Evolutionary conservation across 2,113 vertebrate species (phyloP), one percentile per base, ranked within the genome.

Genomic region (Rhizomys pruinosus): DNA sequence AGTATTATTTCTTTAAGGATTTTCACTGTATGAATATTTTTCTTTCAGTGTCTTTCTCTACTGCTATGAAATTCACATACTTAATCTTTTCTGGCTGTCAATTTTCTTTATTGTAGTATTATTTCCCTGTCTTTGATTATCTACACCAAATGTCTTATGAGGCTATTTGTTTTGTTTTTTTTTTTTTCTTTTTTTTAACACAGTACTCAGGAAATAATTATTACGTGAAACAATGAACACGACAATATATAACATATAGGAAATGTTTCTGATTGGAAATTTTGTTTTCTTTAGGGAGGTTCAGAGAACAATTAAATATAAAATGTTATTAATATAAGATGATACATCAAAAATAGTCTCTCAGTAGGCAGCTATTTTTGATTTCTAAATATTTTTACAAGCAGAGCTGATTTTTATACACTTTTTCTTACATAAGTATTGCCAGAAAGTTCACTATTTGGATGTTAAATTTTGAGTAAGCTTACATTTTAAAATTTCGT

Each of bases 361-460:
- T 74, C 13, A 82, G 55, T 13, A 78, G 77, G 73, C 19, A 64
- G 29, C 9, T 55, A 78, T 69, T 81, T 87, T 74, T 52, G 4
- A 92, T 86, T 78, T 95, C 17, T 86, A 76, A 91, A 59, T 71
- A 90, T 76, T 95, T 95, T 93, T 25, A 92, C 52, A 96, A 80
- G 63, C 55, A 93, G 76, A 95, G 86, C 59, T 87, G 81, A 88
- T 90, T 96, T 89, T 64, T 34, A 55, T 32, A n/a, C 2, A 90
- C 6, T 82, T 88, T 89, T 84, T 64, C 57, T 94, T 77, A 34
- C 0, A 17, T 52, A 88, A 95, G 27, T 76, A 77, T 90, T 66
- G 3, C 93, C 71, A 84, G 84, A 95, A 86, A 52, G 79, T 79
- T 93, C 66, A 84, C 23, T 84, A 39, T 91, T 85, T 86, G 72